Conservation (phyloP, 2,113 vertebrate species). For the Thamnophis sirtalis region DNA sequence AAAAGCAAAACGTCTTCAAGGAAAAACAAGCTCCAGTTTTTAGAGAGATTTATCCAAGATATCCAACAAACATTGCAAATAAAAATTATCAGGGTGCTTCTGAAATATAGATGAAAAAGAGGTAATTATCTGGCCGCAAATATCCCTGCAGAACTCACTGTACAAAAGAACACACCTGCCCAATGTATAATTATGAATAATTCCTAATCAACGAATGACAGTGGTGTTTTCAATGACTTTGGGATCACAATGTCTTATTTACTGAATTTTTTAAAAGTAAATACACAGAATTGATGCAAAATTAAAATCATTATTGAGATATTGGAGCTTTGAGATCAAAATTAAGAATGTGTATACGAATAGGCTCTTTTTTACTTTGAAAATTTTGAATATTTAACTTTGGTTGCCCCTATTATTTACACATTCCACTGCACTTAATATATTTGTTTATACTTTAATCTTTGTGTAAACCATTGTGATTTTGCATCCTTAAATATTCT, state of each 20-base stretch:
- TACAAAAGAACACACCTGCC: neutral
- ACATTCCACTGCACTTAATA: neutral
- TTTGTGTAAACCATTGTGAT: neutral
- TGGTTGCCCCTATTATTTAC: neutral
- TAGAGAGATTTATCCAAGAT: neutral
- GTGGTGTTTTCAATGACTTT: neutral
- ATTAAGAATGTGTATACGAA: neutral
- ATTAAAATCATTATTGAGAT: neutral
- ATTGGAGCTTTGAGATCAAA: neutral
- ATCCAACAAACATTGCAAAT: neutral
- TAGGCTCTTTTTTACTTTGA: neutral
- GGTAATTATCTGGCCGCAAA: neutral
- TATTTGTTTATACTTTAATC: neutral
- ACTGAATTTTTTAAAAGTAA: neutral
- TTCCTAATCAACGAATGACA: neutral
- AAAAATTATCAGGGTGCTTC: neutral
- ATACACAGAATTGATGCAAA: neutral
- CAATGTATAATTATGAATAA: neutral
- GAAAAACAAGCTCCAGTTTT: neutral
- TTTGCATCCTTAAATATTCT: neutral
- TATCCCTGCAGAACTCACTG: neutral
- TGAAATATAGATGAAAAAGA: neutral
- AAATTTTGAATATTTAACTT: neutral
- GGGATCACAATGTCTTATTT: neutral
- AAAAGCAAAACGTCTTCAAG: neutral